These are phyloP conservation scores for Botia almorhae DNA, from an alignment of 2,797 vertebrate genomes.

Conservation along the genomic window DNA sequence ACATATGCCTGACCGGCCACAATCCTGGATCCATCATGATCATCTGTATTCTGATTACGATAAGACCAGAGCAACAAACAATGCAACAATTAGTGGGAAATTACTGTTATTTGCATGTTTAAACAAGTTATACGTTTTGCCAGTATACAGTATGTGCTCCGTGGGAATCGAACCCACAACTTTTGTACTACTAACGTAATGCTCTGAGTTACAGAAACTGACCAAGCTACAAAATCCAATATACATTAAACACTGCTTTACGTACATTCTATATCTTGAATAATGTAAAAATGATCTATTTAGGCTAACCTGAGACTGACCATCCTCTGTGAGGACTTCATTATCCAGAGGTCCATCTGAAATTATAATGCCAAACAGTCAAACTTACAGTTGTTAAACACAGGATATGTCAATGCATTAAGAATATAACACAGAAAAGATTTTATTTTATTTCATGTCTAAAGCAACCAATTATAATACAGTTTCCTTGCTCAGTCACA, in stretches of 20 bases:
- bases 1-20: constrained; percentile 74
- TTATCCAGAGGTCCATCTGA: constrained; percentile 69
- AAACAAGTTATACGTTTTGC: too few relatives aligned
- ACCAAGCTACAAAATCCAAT: not conserved
- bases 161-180: too few relatives aligned
- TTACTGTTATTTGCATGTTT: not conserved
- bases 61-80: constrained; percentile 62
- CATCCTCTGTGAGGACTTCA: constrained; percentile 64
- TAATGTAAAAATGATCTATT: not conserved
- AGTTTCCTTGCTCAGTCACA: not conserved
- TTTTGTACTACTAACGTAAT: too few relatives aligned
- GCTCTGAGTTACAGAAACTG: too few relatives aligned
- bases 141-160: too few relatives aligned
- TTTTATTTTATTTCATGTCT: not conserved
- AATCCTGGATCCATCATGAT: constrained; percentile 80
- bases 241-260: not conserved
- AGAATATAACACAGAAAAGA: not conserved
- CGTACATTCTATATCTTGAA: not conserved
- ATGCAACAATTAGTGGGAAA: not conserved
- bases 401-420: not conserved
- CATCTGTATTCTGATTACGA: constrained; percentile 74
- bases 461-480: not conserved
- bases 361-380: constrained; percentile 44
- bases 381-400: not conserved
- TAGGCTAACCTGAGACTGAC: constrained; percentile 12